Base-by-base conservation (phyloP, 2,797 vertebrate genomes). In the Gymnopithys bicolor region DNA sequence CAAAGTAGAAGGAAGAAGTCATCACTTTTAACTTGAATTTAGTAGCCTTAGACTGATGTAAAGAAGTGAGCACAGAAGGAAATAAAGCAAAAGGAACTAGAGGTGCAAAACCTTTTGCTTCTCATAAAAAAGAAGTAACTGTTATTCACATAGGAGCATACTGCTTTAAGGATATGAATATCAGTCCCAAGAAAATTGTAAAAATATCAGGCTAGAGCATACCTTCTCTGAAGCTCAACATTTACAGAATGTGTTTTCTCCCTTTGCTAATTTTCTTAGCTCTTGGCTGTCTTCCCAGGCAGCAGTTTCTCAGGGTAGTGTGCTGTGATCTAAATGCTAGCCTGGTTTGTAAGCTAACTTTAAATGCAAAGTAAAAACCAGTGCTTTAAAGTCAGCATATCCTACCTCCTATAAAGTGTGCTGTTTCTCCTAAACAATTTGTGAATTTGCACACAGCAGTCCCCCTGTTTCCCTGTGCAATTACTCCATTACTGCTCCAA, bases 261-360 rank as follows among this genome's bases (percentile, higher is more conserved):
- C 43, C 84, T 94, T 71, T 28, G 8, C 86, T 94, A 92, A 94
- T 97, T 96, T 95, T 93, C 92, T 94, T 79, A 70, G 88, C 30
- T 94, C 58, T 88, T 94, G 95, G 89, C 91, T 92, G 49, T 69
- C n/a, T 96, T 95, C 87, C 95, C 90, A 95, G 95, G 53, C 87
- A 88, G 79, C 21, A 75, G 92, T 60, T 94, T 91, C 83, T 95
- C 73, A 69, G 73, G 66, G 45, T 77, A 58, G 30, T 30, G 32
- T 93, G 62, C 70, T 95, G 70, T 84, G 89, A 93, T 86, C 84
- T 87, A 87, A 92, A 75, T 64, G 55, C 83, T 95, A 59, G 63
- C 19, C 43, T 75, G 83, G 60, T 33, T 63, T 94, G 81, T 68
- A 87, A 93, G 48, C 43, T 80, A 60, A 68, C 81, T 63, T 83